Conservation (phyloP, 53 echinoderm and acorn worm genomes). For the Holothuria scabra region DNA sequence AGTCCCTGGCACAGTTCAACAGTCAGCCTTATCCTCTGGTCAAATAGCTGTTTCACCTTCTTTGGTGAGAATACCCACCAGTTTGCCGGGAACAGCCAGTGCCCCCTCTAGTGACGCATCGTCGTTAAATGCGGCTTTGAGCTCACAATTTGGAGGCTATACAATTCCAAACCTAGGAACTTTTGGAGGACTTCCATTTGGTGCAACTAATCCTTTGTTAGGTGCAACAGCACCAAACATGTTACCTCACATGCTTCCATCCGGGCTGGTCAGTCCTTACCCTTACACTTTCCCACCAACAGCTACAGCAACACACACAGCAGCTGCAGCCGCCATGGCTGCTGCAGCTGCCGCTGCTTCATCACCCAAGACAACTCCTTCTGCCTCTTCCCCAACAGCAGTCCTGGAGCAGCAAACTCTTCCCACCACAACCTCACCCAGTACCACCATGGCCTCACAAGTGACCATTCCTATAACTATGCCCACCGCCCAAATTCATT, state of each 20-base stretch:
- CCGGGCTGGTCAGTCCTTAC: slow-evolving; percentile 89
- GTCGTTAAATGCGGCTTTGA: slow-evolving; percentile 65
- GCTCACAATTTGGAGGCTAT: slow-evolving; percentile 74
- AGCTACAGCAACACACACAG: slow-evolving; percentile 26
- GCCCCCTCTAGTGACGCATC: slow-evolving; percentile 57
- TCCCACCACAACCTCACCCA: slow-evolving; percentile 32
- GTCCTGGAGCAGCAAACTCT: slow-evolving; percentile 48
- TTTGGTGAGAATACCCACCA: slow-evolving; percentile 67
- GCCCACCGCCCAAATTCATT: slow-evolving; percentile 50
- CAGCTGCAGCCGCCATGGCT: slow-evolving; percentile 16
- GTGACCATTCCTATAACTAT: slow-evolving; percentile 46
- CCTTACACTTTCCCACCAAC: slow-evolving; percentile 56
- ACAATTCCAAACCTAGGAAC: slow-evolving; percentile 65
- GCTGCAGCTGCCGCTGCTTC: slow-evolving; percentile 49
- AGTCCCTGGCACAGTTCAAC: slow-evolving; percentile 49
- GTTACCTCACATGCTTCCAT: slow-evolving; percentile 78
- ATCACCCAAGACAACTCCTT: slow-evolving; percentile 24
- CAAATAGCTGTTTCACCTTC: slow-evolving; percentile 61
- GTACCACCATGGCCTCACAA: slow-evolving; percentile 54
- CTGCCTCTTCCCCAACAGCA: slow-evolving; percentile 60
- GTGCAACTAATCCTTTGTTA: slow-evolving; percentile 75
- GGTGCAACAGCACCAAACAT: slow-evolving; percentile 76
- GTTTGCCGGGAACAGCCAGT: slow-evolving; percentile 36
- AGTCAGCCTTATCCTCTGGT: slow-evolving; percentile 68
- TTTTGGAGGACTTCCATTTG: slow-evolving; percentile 66